A percentile compares a stretch with the other conserved stretches of the same genome.
phyloP scores from a whole-genome alignment of 1,140 invertebrate genomes.

The Orchesella cincta region DNA sequence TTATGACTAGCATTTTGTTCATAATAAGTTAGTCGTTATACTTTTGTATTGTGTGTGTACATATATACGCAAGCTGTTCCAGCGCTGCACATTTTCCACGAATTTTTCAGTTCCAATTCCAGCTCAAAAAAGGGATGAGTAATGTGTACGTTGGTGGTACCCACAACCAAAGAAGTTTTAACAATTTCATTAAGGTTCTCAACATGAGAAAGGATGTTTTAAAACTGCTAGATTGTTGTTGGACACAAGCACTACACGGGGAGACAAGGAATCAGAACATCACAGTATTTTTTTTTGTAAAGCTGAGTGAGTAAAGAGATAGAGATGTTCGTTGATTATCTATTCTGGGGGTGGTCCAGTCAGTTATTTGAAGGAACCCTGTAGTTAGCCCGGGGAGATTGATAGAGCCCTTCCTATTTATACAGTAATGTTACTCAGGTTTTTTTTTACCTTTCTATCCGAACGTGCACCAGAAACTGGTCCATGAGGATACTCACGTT shows the following conservation, averaged over 20 bases:
- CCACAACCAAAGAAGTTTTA: neutral
- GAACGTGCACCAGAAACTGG: no score
- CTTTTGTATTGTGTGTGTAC: no score
- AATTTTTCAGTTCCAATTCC: neutral
- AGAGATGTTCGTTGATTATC: slow-evolving; percentile 46
- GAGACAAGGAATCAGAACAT: neutral
- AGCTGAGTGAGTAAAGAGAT: slow-evolving; percentile 34
- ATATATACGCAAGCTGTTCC: no score
- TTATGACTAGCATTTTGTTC: neutral
- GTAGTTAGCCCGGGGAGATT: slow-evolving; percentile 32
- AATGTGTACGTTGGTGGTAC: slow-evolving; percentile 2
- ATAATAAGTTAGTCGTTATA: no score
- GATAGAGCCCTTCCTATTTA: slow-evolving; percentile 12
- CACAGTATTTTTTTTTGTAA: neutral
- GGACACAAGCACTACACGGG: neutral
- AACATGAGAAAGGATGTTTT: slow-evolving; percentile 13
- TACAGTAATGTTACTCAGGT: no score
- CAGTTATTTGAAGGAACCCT: slow-evolving; percentile 45
- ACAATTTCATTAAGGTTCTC: slow-evolving; percentile 28
- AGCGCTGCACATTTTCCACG: neutral
- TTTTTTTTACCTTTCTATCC: no score
- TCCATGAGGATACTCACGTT: no score
- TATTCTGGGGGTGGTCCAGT: slow-evolving; percentile 48
- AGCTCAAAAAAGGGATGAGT: neutral
- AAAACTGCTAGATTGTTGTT: neutral